These are phyloP conservation scores for Pyrgus malvae DNA, from an alignment of 2,888 invertebrate genomes.

Conservation along the genomic window DNA sequence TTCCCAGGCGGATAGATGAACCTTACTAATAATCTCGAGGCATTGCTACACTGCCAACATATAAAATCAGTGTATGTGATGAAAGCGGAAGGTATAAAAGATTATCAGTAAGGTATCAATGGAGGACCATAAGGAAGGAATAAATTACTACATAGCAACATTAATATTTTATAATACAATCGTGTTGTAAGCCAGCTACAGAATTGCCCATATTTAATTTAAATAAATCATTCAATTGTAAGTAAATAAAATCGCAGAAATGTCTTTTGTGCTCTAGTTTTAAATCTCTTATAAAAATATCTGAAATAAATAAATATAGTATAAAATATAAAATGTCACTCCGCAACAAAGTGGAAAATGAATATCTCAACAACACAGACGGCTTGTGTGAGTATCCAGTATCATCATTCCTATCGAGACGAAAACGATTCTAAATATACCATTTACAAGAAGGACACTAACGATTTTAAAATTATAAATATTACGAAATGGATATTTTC, in stretches of 20 bases:
- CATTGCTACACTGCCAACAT: not conserved
- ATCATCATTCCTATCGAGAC: constrained; percentile 39
- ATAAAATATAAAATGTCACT: constrained; percentile 48
- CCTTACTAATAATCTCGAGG: constrained; percentile 40
- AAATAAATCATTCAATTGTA: constrained; percentile 59
- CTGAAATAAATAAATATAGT: constrained; percentile 70
- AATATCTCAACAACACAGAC: constrained; percentile 46
- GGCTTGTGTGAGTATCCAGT: constrained; percentile 43
- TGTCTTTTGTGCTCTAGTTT: constrained; percentile 74
- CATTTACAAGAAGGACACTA: constrained; percentile 74
- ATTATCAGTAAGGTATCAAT: constrained; percentile 33
- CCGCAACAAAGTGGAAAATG: constrained; percentile 50
- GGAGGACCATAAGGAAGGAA: constrained; percentile 38
- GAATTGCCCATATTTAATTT: constrained; percentile 56
- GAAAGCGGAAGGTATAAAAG: not conserved
- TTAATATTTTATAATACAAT: constrained; percentile 31
- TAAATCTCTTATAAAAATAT: constrained; percentile 53
- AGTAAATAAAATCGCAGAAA: constrained; percentile 62
- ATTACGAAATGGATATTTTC: constrained; percentile 68
- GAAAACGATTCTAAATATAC: constrained; percentile 47
- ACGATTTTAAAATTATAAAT: constrained; percentile 74
- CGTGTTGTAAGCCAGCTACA: constrained; percentile 34
- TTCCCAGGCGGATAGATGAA: constrained; percentile 58
- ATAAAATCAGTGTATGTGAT: not conserved
- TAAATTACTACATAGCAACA: constrained; percentile 35